These are phyloP conservation scores for Isotomurus palustris DNA, from an alignment of 2,888 invertebrate genomes.

Conservation along the genomic window DNA sequence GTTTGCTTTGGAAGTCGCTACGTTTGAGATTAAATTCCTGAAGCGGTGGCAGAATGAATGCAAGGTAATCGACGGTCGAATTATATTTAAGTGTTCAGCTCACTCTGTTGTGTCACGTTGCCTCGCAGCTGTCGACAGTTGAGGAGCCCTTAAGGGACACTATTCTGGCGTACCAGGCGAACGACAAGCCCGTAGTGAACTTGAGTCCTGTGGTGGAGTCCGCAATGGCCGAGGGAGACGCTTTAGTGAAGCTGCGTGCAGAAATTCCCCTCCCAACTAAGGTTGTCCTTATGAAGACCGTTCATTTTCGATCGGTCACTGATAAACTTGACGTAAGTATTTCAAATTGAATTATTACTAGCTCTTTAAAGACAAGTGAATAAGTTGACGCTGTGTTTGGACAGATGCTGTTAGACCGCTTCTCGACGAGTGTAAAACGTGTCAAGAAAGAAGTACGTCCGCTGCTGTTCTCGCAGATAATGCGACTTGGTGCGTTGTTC, in stretches of 20 bases:
- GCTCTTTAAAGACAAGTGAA: background rate
- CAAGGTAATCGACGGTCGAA: conserved; percentile 22
- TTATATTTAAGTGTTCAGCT: background rate
- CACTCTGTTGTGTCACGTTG: background rate
- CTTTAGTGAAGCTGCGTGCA: conserved; percentile 66
- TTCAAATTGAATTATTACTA: background rate
- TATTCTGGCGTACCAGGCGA: conserved; percentile 27
- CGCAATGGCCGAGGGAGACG: conserved; percentile 43
- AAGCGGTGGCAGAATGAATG: conserved; percentile 40
- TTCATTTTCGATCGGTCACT: conserved; percentile 38
- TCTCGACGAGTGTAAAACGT: conserved; percentile 64
- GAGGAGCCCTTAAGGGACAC: conserved; percentile 41
- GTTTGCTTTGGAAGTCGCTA: conserved; percentile 65
- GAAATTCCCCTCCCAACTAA: conserved; percentile 60
- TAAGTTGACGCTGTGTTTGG: background rate
- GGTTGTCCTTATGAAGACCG: conserved; percentile 37
- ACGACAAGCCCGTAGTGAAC: conserved; percentile 34
- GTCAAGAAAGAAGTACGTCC: conserved; percentile 86
- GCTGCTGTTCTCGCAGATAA: conserved; percentile 79
- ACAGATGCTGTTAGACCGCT: conserved; percentile 72
- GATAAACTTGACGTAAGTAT: conserved; percentile 40
- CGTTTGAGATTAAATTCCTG: conserved; percentile 59
- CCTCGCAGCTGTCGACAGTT: conserved; percentile 31
- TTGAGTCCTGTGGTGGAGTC: conserved; percentile 36
- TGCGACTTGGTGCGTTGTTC: conserved; percentile 73